A percentile compares a stretch with the other conserved stretches of the same genome.
Conservation (phyloP, 2,888 invertebrate species). For the Eristalis arbustorum region DNA sequence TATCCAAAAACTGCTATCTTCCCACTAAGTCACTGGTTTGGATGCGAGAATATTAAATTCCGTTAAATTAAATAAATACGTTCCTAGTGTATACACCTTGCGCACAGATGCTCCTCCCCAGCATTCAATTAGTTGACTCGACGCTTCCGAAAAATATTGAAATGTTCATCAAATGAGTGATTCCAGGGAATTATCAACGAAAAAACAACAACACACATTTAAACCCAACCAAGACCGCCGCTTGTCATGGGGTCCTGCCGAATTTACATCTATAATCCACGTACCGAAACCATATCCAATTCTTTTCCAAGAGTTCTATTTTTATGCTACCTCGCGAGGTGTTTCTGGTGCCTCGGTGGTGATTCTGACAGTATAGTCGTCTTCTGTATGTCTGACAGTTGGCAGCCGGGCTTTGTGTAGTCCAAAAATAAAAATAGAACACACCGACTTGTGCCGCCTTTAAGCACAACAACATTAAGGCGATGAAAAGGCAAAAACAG, state of each 20-base stretch:
- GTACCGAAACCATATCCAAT: conserved; percentile 22
- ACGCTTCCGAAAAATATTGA: neutral
- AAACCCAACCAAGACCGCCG: neutral
- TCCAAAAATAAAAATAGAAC: conserved; percentile 62
- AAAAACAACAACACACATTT: too few relatives aligned
- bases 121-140: too few relatives aligned
- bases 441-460: conserved; percentile 13
- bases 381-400: conserved; percentile 55
- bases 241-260: conserved; percentile 9
- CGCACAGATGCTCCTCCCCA: too few relatives aligned
- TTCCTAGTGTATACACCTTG: too few relatives aligned
- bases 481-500: neutral
- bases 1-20: too few relatives aligned
- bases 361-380: conserved; percentile 25
- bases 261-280: neutral
- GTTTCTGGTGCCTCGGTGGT: conserved; percentile 11
- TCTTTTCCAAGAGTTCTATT: conserved; percentile 47
- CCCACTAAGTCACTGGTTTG: too few relatives aligned
- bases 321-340: conserved; percentile 24
- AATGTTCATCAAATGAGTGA: neutral
- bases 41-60: too few relatives aligned
- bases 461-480: conserved; percentile 11
- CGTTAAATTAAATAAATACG: too few relatives aligned
- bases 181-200: too few relatives aligned
- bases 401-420: conserved; percentile 49